Percentiles rank a stretch among this genome's conserved stretches.
phyloP scores from a whole-genome alignment of 2,888 invertebrate species.

The Platycheirus albimanus region DNA sequence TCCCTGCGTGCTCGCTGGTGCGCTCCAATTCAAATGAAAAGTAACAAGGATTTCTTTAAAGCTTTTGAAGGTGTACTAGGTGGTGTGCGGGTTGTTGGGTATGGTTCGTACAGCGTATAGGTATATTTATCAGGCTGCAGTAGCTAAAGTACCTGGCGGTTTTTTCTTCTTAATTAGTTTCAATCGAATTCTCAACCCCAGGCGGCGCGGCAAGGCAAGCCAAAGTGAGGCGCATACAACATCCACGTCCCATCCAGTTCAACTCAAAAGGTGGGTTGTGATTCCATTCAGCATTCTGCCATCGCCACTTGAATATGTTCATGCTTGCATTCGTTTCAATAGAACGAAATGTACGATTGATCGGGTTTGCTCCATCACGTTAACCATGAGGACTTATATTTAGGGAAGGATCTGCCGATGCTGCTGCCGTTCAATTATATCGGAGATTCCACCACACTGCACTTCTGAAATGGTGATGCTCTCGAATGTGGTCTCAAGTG shows the following conservation, averaged over 20 bases:
- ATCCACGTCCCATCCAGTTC: not conserved
- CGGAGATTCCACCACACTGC: constrained; percentile 67
- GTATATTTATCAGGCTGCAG: not conserved
- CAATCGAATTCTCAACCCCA: constrained; percentile 58
- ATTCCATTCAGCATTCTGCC: constrained; percentile 34
- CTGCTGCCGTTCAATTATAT: constrained; percentile 71
- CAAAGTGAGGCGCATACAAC: too few species aligned
- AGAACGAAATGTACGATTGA: constrained; percentile 69
- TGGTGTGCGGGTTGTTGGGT: constrained; percentile 8
- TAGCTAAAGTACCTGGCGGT: constrained; percentile 57
- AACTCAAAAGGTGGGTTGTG: constrained; percentile 29
- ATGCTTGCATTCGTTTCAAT: constrained; percentile 71
- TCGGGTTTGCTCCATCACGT: constrained; percentile 63
- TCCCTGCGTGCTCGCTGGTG: constrained; percentile 56
- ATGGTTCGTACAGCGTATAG: not conserved
- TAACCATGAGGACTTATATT: constrained; percentile 42
- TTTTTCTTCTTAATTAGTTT: constrained; percentile 70
- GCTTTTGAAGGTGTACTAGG: constrained; percentile 46
- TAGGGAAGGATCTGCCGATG: constrained; percentile 64
- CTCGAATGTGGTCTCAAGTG: constrained; percentile 67
- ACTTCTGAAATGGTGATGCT: constrained; percentile 52
- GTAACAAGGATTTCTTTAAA: constrained; percentile 69
- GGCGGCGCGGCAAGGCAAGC: too few species aligned
- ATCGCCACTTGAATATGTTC: constrained; percentile 67
- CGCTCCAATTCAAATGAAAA: constrained; percentile 68